Conservation (phyloP, 2,797 vertebrate species). For the Falco concolor region DNA sequence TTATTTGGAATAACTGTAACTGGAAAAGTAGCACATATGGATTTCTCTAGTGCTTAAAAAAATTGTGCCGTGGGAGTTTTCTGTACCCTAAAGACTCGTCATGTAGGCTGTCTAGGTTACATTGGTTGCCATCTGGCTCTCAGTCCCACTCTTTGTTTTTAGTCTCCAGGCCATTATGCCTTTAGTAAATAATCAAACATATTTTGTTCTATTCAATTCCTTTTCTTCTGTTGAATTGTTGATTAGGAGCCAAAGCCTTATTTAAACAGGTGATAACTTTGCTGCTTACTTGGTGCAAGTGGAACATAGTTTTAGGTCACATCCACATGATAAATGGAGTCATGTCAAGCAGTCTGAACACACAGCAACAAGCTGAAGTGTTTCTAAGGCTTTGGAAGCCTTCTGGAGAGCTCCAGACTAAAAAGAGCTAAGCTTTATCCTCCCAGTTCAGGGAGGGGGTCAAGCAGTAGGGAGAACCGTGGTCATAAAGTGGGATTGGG, state of each 20-base stretch:
- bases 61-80: neutral
- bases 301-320: neutral
- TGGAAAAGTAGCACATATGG: neutral
- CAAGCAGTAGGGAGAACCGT: neutral
- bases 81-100: neutral
- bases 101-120: neutral
- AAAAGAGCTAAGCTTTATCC: neutral
- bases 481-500: neutral
- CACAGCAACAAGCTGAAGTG: neutral
- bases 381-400: neutral
- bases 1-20: neutral
- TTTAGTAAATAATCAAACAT: conserved; percentile 50
- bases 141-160: conserved; percentile 53
- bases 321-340: conserved; percentile 7
- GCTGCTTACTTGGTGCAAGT: neutral
- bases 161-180: conserved; percentile 32
- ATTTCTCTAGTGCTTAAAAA: neutral
- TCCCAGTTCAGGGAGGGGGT: neutral
- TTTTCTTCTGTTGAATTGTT: conserved; percentile 51
- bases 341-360: neutral
- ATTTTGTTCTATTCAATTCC: conserved; percentile 43
- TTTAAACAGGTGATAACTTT: conserved; percentile 56
- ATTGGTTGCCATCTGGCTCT: conserved; percentile 33
- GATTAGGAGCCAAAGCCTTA: conserved; percentile 48
- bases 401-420: neutral